A percentile compares a stretch with the other conserved stretches of the same genome.
Conservation (phyloP, 2,113 vertebrate species). For the Hippocampus abdominalis region DNA sequence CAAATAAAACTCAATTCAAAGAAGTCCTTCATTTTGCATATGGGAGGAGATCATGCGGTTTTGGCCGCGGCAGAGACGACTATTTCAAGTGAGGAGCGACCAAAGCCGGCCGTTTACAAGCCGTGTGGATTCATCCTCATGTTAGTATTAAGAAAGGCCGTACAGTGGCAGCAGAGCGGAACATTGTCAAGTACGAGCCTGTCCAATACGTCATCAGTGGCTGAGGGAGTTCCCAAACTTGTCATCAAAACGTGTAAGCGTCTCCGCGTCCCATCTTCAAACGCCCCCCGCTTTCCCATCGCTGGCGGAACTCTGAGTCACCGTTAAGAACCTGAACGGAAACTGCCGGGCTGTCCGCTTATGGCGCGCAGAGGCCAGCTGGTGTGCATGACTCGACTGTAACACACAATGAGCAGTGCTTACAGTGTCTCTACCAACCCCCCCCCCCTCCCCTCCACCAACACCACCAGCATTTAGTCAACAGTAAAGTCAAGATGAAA, state of each 20-base stretch:
- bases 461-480: no score
- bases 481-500: background rate
- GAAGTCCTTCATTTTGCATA: conserved; percentile 30
- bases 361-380: conserved; percentile 31
- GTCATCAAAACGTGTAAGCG: conserved; percentile 12
- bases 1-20: conserved; percentile 18
- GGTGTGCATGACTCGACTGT: conserved; percentile 34
- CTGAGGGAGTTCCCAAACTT: conserved; percentile 37
- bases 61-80: conserved; percentile 11
- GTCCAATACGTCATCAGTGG: conserved; percentile 42
- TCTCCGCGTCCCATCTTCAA: conserved; percentile 20
- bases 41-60: conserved; percentile 28
- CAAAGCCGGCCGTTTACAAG: conserved; percentile 41
- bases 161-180: conserved; percentile 45
- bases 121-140: conserved; percentile 25
- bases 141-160: conserved; percentile 35
- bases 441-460: no score
- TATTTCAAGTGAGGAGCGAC: conserved; percentile 43
- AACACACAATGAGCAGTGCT: conserved; percentile 11
- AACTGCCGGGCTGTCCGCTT: conserved; percentile 32
- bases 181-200: conserved; percentile 34
- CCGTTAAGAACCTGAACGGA: conserved; percentile 23
- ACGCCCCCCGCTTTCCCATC: conserved; percentile 64
- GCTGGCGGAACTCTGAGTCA: conserved; percentile 31
- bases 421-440: background rate